These are phyloP conservation scores for Darevskia nairensis DNA, from an alignment of 2,797 vertebrate species.

Conservation along the genomic window DNA sequence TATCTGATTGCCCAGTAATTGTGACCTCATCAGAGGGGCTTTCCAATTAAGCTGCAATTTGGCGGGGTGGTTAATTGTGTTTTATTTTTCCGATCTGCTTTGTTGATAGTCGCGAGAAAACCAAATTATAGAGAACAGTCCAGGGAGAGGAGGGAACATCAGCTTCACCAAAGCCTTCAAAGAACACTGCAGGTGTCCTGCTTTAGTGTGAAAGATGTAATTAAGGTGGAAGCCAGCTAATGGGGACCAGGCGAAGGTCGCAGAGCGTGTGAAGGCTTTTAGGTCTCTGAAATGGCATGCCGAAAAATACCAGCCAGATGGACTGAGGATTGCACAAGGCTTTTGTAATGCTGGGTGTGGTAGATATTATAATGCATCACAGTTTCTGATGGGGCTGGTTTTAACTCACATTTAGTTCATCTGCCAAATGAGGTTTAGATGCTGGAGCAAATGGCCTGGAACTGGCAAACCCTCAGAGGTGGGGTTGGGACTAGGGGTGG, in stretches of 20 bases:
- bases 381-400: background rate
- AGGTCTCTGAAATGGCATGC: background rate
- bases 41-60: constrained; percentile 75
- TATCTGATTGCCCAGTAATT: constrained; percentile 76
- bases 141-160: constrained; percentile 23
- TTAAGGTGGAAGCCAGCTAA: constrained; percentile 63
- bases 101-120: constrained; percentile 48
- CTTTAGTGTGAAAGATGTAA: constrained; percentile 38
- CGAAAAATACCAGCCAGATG: constrained; percentile 1
- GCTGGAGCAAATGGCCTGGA: background rate
- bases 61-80: constrained; percentile 71
- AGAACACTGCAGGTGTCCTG: constrained; percentile 60
- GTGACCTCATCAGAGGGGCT: constrained; percentile 69
- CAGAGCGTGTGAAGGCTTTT: constrained; percentile 39
- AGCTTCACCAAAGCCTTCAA: fast-evolving
- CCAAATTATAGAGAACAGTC: constrained; percentile 53
- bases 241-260: constrained; percentile 21
- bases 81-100: constrained; percentile 64
- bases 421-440: background rate
- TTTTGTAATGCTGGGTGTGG: no score
- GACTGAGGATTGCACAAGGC: background rate
- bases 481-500: no score
- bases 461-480: background rate
- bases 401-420: no score
- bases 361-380: background rate